Evolutionary conservation across 2,113 vertebrate genomes (phyloP).

Genomic region (Leucoraja erinaceus): DNA sequence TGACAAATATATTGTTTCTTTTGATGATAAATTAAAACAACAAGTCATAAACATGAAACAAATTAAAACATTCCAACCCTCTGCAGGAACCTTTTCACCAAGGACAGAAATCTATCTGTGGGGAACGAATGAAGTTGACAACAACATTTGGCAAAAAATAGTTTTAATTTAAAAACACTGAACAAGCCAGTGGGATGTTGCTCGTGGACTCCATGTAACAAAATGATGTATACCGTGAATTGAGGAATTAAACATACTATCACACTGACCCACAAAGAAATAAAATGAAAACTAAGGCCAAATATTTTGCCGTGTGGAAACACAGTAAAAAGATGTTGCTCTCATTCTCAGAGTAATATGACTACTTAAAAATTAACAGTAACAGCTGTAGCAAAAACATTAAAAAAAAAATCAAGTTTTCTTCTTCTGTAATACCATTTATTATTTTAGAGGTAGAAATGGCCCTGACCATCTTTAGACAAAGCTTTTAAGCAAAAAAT

Average conservation of each 20-base stretch:
- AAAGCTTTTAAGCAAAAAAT: slow-evolving; percentile 24
- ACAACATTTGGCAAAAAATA: slow-evolving; percentile 12
- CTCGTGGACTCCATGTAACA: background rate
- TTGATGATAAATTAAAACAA: background rate
- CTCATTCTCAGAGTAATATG: slow-evolving; percentile 19
- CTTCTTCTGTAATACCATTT: slow-evolving; percentile 35
- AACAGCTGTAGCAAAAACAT: slow-evolving; percentile 21
- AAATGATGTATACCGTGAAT: background rate
- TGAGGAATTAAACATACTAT: background rate
- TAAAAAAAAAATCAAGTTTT: slow-evolving; percentile 29
- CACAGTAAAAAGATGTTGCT: background rate
- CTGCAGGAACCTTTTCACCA: background rate
- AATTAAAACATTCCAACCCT: background rate
- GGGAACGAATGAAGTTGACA: slow-evolving; percentile 34
- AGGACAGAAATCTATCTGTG: background rate
- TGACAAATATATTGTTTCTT: background rate
- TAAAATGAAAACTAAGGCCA: background rate
- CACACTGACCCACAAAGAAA: background rate
- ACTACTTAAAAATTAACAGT: background rate
- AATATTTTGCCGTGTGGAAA: background rate
- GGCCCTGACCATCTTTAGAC: slow-evolving; percentile 29
- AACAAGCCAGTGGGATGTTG: background rate
- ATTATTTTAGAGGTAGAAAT: slow-evolving; percentile 37
- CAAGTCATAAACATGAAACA: background rate
- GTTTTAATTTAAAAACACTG: slow-evolving; percentile 25